These are phyloP conservation scores for Stigmatopora nigra DNA, from an alignment of 2,113 vertebrate species.

Conservation along the genomic window DNA sequence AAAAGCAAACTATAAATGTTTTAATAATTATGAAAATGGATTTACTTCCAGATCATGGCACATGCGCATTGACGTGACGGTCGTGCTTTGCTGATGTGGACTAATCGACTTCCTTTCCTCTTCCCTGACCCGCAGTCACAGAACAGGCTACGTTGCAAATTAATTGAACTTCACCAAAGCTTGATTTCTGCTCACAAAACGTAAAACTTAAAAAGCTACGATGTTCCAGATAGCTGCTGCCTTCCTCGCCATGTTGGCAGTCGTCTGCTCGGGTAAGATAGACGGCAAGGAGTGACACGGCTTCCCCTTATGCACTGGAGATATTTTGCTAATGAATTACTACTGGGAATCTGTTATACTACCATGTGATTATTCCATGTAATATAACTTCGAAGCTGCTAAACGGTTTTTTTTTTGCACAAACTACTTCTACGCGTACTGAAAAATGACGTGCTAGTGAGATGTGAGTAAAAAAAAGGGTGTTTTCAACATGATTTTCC, in stretches of 20 bases:
- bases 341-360: not conserved
- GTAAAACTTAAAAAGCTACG: slow-evolving; percentile 5
- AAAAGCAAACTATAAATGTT: too few relatives aligned
- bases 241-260: slow-evolving; percentile 52
- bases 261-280: slow-evolving; percentile 56
- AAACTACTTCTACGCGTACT: too few relatives aligned
- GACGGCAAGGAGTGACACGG: not conserved
- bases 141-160: not conserved
- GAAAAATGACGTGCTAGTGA: too few relatives aligned
- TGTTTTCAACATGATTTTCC: too few relatives aligned
- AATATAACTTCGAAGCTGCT: not conserved
- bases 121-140: not conserved
- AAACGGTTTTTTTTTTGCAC: too few relatives aligned
- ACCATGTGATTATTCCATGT: not conserved
- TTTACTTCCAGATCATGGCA: not conserved
- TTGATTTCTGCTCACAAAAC: not conserved
- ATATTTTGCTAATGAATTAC: not conserved
- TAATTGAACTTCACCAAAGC: not conserved
- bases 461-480: too few relatives aligned
- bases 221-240: slow-evolving; percentile 56
- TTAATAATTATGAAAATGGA: not conserved
- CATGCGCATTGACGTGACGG: not conserved
- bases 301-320: not conserved
- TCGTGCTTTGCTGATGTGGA: slow-evolving; percentile 2
- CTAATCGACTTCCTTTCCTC: not conserved